Percentiles rank a stretch among this genome's conserved stretches.
phyloP scores from a whole-genome alignment of 2,888 invertebrate species.

The Argyra leucocephala region DNA sequence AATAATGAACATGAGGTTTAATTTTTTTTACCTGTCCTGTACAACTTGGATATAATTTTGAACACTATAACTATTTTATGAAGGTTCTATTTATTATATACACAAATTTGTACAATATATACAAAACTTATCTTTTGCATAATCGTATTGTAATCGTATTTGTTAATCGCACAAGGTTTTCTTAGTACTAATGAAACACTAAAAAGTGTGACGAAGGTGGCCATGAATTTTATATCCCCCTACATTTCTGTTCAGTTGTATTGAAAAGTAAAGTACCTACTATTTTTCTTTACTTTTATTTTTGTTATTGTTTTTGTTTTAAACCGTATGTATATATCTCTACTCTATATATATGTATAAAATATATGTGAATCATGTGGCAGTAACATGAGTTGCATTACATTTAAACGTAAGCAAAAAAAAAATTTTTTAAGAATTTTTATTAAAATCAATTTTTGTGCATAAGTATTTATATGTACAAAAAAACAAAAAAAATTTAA shows the following conservation, averaged over 20 bases:
- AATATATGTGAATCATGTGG: not conserved
- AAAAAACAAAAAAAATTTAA: too few species aligned
- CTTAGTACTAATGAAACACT: not conserved
- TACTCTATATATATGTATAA: not conserved
- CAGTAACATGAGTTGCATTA: not conserved
- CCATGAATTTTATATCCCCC: not conserved
- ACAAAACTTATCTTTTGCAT: too few species aligned
- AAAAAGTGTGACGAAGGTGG: not conserved
- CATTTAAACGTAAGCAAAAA: slow-evolving; percentile 1
- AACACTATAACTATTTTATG: too few species aligned
- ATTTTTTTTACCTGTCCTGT: too few species aligned
- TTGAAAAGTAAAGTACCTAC: too few species aligned
- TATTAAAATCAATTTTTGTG: not conserved
- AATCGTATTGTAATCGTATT: not conserved
- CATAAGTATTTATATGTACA: too few species aligned
- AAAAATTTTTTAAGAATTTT: not conserved
- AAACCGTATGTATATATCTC: not conserved
- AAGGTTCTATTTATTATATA: too few species aligned
- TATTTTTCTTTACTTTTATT: not conserved
- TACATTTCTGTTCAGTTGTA: too few species aligned
- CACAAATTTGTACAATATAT: too few species aligned
- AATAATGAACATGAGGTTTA: too few species aligned
- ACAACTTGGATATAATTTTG: too few species aligned
- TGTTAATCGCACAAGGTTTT: not conserved
- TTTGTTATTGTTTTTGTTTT: not conserved